Base-by-base conservation (phyloP, 2,888 invertebrate species). In the Lottia scabra region DNA sequence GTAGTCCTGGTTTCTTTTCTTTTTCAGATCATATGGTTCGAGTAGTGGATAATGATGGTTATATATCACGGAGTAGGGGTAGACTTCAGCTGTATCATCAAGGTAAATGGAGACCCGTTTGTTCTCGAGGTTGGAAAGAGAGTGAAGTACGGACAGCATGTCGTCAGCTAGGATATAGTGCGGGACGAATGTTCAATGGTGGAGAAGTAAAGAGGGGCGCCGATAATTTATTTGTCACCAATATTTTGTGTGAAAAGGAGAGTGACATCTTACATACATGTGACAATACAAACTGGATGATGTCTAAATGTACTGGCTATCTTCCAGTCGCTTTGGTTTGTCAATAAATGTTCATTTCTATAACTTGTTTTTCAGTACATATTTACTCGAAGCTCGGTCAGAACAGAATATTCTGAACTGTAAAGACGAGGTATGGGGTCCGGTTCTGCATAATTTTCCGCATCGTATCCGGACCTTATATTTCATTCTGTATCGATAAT, bases 101-200 rank as follows among this genome's bases (percentile, higher is more conserved):
- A 67, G 83, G 80, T 26, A 56, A 67, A 13, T 85, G 84, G 84
- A 65, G 76, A 10, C 83, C 83, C 0, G 73, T 85, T 4, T 85
- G 85, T 64, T 75, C 74, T 2, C 76, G 81, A 5, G 80, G 79
- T n/a, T 85, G 83, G 83, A 80, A 78, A 10, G 71, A 78, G 15
- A 74, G 75, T 67, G 83, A 84, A 63, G 82, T 83, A 10, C 68
- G 72, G 0, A 83, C 84, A n/a, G 83, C 79, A 13, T 85, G 85
- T 68, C 75, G 72, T 56, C 85, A 85, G 68, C 73, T 85, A 43
- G 84, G 84, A 10, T 84, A 76, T 70, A 65, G 68, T 16, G 78
- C 78, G 16, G 78, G 83, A 48, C 44, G 69, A 72, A 48, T 73
- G 75, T 13, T 73, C 8, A 63, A 71, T 30, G 1, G 63, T 44